A percentile compares a stretch with the other conserved stretches of the same genome.
phyloP scores from a whole-genome alignment of 35 echinoderm and acorn worm species.

The Hemicentrotus pulcherrimus region DNA sequence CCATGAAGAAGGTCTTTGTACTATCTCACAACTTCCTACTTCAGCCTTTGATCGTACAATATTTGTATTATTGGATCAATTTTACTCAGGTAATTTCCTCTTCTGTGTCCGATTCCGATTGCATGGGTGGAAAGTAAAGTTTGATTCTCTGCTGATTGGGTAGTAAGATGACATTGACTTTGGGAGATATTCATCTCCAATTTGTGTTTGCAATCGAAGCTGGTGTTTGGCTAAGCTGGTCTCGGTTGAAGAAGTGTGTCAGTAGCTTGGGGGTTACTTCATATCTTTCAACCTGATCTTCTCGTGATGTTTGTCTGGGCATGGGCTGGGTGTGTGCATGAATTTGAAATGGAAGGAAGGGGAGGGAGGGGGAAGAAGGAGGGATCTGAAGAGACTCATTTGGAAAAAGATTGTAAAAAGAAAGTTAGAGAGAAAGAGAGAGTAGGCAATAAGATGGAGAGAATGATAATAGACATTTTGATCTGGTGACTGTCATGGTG shows the following conservation, averaged over 20 bases:
- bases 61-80: not conserved
- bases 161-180: slow-evolving; percentile 10
- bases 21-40: not conserved
- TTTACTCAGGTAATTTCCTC: not conserved
- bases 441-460: not conserved
- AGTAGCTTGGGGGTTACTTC: not conserved
- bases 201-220: not conserved
- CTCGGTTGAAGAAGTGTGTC: slow-evolving; percentile 28
- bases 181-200: not conserved
- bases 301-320: not conserved
- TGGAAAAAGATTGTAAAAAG: no score
- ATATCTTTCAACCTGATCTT: slow-evolving; percentile 8
- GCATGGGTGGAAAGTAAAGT: not conserved
- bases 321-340: not conserved
- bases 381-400: no score
- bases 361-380: not conserved
- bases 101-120: not conserved
- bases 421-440: not conserved
- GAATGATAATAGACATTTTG: not conserved
- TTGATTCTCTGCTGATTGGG: not conserved
- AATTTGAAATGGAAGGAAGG: not conserved
- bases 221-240: slow-evolving; percentile 15
- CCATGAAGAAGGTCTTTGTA: not conserved
- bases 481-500: no score
- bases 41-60: not conserved